phyloP scores from a whole-genome alignment of 2,113 vertebrate genomes.

The Suricata suricatta region DNA sequence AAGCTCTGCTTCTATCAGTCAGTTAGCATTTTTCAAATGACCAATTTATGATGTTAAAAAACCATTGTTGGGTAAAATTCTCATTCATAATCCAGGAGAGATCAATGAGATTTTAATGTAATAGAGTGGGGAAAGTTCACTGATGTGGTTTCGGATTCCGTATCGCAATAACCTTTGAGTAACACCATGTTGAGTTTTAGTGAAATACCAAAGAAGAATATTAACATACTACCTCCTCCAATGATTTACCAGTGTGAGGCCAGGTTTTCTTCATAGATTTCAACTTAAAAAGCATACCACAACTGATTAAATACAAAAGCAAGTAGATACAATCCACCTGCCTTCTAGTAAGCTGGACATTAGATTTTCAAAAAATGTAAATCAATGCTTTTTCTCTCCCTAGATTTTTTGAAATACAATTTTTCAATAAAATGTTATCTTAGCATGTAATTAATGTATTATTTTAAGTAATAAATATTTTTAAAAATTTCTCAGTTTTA shows the following conservation, averaged over 20 bases:
- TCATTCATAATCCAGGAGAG: background rate
- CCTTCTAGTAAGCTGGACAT: background rate
- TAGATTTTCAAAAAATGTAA: background rate
- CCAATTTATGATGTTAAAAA: background rate
- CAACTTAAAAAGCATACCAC: background rate
- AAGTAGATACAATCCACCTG: background rate
- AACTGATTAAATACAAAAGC: background rate
- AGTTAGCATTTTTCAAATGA: background rate
- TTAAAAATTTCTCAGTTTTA: background rate
- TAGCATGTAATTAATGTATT: background rate
- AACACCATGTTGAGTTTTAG: background rate
- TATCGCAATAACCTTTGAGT: background rate
- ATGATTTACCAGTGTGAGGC: background rate
- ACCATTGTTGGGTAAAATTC: background rate
- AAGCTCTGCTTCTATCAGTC: background rate
- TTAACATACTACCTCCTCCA: background rate
- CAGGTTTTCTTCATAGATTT: background rate
- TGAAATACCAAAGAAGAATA: background rate
- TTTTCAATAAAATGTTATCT: background rate
- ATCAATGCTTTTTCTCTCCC: background rate
- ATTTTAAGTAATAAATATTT: background rate
- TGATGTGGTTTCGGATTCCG: background rate
- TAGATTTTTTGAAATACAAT: background rate
- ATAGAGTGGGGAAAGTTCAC: background rate
- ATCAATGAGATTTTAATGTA: background rate